phyloP scores from a whole-genome alignment of 2,113 vertebrate species.

The Scomber japonicus region DNA sequence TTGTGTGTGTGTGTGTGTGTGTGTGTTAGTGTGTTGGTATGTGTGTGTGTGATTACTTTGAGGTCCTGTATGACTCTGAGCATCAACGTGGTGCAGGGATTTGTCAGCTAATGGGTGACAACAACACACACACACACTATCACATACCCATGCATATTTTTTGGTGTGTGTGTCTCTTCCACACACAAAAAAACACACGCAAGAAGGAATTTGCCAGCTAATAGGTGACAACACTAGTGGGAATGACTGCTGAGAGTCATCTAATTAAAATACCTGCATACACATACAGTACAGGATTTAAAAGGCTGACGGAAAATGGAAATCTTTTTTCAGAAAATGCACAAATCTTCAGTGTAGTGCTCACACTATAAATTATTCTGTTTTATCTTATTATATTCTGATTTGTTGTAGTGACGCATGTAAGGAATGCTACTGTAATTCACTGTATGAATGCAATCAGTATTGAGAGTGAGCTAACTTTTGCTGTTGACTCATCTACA shows the following conservation, averaged over 20 bases:
- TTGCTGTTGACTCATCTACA: conserved; percentile 4
- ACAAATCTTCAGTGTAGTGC: too few relatives aligned
- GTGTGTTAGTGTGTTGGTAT: conserved; percentile 2
- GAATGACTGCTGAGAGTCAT: conserved; percentile 31
- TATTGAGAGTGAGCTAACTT: background rate
- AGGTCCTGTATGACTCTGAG: conserved; percentile 55
- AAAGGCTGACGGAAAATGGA: background rate
- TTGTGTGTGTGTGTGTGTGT: conserved; percentile 22
- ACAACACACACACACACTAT: conserved; percentile 5
- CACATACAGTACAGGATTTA: background rate
- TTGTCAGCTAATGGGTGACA: conserved; percentile 73
- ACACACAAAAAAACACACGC: conserved; percentile 12
- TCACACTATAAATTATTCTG: too few relatives aligned
- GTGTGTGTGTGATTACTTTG: conserved; percentile 36
- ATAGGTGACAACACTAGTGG: conserved; percentile 22
- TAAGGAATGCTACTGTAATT: background rate
- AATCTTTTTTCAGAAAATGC: too few relatives aligned
- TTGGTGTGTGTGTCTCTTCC: conserved; percentile 6
- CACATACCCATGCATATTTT: conserved; percentile 16
- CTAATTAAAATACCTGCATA: conserved; percentile 42
- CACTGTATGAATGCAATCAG: background rate
- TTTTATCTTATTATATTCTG: too few relatives aligned
- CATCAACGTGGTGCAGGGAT: conserved; percentile 61
- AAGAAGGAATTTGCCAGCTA: conserved; percentile 36
- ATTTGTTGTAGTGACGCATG: too few relatives aligned